phyloP scores from a whole-genome alignment of 2,113 vertebrate genomes.

The Phoxinus phoxinus region DNA sequence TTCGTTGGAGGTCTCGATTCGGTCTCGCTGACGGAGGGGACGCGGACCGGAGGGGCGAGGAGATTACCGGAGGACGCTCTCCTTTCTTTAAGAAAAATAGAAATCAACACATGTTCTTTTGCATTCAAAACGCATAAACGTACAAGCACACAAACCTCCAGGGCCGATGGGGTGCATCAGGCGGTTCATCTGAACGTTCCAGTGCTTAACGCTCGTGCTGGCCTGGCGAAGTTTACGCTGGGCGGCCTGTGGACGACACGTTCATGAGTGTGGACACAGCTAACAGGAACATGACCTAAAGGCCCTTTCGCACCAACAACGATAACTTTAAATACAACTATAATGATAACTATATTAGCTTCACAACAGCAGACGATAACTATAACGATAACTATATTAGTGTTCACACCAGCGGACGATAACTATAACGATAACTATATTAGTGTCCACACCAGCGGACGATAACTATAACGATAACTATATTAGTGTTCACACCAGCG shows the following conservation, averaged over 20 bases:
- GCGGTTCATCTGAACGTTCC: conserved; percentile 97
- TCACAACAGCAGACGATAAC: no score
- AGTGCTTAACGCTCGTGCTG: conserved; percentile 96
- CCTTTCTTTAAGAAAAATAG: neutral
- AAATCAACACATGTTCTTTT: neutral
- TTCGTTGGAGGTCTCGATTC: conserved; percentile 1
- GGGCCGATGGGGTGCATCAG: conserved; percentile 95
- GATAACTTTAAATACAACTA: no score
- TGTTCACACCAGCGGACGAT: accelerated
- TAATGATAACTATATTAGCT: no score
- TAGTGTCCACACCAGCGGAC: no score
- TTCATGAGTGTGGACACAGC: neutral
- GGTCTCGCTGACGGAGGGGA: conserved; percentile 19
- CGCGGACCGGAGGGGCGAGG: neutral
- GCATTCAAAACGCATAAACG: neutral
- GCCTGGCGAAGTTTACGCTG: conserved; percentile 91
- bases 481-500: no score
- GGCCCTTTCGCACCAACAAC: no score
- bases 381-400: no score
- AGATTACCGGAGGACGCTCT: conserved; percentile 20
- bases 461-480: no score
- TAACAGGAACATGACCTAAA: no score
- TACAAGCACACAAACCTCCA: conserved; percentile 77
- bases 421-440: no score
- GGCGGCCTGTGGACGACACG: conserved; percentile 78